Base-by-base conservation (phyloP, 2,113 vertebrate genomes). In the Trochalopteron elliotii region DNA sequence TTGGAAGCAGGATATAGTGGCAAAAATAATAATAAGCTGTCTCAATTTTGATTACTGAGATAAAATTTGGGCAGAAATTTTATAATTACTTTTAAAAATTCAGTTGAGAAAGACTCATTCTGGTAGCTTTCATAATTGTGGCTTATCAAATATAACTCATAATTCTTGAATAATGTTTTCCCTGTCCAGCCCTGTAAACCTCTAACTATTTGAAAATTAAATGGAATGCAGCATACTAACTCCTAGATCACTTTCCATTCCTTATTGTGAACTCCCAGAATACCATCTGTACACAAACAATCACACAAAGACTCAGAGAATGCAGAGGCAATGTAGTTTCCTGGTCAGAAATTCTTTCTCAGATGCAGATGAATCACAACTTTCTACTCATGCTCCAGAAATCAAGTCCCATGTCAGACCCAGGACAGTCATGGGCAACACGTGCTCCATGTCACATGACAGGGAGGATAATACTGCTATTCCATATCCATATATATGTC, bases 391-490 rank as follows among this genome's bases (percentile, higher is more conserved):
- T 16, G 10, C 21, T 55, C 63, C 18, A 15, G 31, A 83, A 90
- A 69, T 8, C 27, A 72, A 64, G 33, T 5, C 3, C 11, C 13
- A 11, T 20, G 15, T 17, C 31, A 79, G 33, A 83, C 3, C 4
- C 5, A 67, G 25, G 30, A 2, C 13, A 44, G 3, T 4, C 28
- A 45, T 14, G 5, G 40, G 8, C 23, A 83, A 44, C 61, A 75
- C 0, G 0, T 33, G 18, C 53, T 53, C 24, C 4, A 30, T 8
- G 5, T 40, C 16, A 24, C 25, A 8, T 20, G 21, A 31, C 12
- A 4, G 2, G 15, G 12, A 63, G 6, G 7, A 35, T 8, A 31
- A 40, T 56, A 17, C 11, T 65, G 11, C 19, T 72, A 44, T 56
- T 56, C 30, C 40, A 8, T 9, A 81, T 25, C 15, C 5, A 87